Conservation (phyloP, 2,888 invertebrate species). For the Agrypnus murinus region DNA sequence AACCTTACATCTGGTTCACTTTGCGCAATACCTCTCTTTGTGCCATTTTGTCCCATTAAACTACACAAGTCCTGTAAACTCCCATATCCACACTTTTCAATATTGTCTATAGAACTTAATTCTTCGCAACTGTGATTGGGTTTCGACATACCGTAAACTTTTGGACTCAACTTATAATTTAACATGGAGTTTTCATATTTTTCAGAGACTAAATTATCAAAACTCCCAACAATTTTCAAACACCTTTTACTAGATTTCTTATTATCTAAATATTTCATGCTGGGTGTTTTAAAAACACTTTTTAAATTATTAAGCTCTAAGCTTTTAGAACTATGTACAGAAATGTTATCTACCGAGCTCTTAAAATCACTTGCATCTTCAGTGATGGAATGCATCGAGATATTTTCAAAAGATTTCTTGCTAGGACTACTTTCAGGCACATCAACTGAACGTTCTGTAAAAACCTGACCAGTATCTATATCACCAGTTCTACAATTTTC, state of each 20-base stretch:
- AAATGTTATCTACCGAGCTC: slow-evolving; percentile 74
- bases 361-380: slow-evolving; percentile 60
- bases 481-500: slow-evolving; percentile 61
- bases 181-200: slow-evolving; percentile 65
- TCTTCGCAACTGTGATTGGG: slow-evolving; percentile 68
- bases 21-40: slow-evolving; percentile 69
- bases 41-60: slow-evolving; percentile 46
- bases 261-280: slow-evolving; percentile 60
- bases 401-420: slow-evolving; percentile 60
- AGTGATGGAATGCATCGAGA: slow-evolving; percentile 57
- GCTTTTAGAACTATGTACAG: slow-evolving; percentile 76
- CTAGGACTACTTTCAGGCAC: slow-evolving; percentile 62
- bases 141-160: slow-evolving; percentile 76
- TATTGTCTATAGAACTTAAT: slow-evolving; percentile 63
- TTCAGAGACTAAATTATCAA: slow-evolving; percentile 62
- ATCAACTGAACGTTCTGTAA: slow-evolving; percentile 68
- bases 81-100: slow-evolving; percentile 73
- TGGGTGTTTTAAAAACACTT: slow-evolving; percentile 67
- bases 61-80: slow-evolving; percentile 79
- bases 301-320: slow-evolving; percentile 70
- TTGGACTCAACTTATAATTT: slow-evolving; percentile 78
- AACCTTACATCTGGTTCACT: slow-evolving; percentile 81
- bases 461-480: slow-evolving; percentile 58
- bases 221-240: slow-evolving; percentile 64
- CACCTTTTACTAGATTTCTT: slow-evolving; percentile 60